Percentiles rank a stretch among this genome's conserved stretches.
These are phyloP conservation scores for Amblyopsis hoosieri DNA, from an alignment of 2,797 vertebrate species.

Conservation along the genomic window DNA sequence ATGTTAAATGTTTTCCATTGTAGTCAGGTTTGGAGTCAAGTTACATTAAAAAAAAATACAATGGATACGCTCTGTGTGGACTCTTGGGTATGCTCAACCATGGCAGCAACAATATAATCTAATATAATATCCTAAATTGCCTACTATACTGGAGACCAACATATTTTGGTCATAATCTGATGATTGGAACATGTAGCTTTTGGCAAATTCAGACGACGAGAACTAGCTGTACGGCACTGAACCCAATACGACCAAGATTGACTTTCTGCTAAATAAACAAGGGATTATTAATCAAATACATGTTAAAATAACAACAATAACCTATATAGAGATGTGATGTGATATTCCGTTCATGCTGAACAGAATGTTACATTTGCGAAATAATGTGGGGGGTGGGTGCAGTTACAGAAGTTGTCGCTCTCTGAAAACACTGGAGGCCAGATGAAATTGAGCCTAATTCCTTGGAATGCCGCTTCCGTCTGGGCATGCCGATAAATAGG, in stretches of 20 bases:
- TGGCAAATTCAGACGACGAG: constrained; percentile 28
- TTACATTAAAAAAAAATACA: no score
- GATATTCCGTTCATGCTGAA: constrained; percentile 26
- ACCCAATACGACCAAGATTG: neutral
- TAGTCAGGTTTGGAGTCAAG: no score
- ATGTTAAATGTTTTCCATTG: no score
- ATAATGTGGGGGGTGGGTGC: constrained; percentile 5
- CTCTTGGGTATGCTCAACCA: no score
- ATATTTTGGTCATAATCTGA: constrained; percentile 45
- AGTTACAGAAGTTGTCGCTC: constrained; percentile 58
- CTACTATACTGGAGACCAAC: neutral
- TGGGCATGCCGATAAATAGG: constrained; percentile 76
- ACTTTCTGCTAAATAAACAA: constrained; percentile 29
- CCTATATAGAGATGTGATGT: constrained; percentile 29
- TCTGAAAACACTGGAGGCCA: constrained; percentile 74
- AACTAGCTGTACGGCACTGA: neutral
- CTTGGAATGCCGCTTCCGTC: constrained; percentile 78
- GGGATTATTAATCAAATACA: constrained; percentile 30
- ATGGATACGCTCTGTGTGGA: no score
- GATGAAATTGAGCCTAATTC: constrained; percentile 81
- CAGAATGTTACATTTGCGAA: constrained; percentile 29
- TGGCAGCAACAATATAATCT: no score
- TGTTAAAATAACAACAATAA: constrained; percentile 36
- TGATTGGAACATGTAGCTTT: constrained; percentile 33
- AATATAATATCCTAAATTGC: no score